phyloP scores from a whole-genome alignment of 1,140 invertebrate species.

The Hycleus phaleratus region DNA sequence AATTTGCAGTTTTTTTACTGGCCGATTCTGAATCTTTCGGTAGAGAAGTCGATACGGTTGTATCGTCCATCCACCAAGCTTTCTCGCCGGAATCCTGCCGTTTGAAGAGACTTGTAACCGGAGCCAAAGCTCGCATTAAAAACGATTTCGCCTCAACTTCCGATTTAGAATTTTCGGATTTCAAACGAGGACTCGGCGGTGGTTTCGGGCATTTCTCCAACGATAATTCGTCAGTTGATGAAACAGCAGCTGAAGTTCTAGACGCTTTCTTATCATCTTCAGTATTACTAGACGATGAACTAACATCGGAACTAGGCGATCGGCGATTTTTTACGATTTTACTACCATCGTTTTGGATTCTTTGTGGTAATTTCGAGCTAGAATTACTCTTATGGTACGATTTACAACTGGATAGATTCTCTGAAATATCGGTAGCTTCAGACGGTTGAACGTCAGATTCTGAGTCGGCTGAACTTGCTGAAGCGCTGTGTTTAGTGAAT shows the following conservation, averaged over 20 bases:
- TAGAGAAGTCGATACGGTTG: constrained; percentile 25
- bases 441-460: constrained; percentile 33
- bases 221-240: constrained; percentile 51
- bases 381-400: constrained; percentile 31
- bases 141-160: constrained; percentile 61
- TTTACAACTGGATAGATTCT: constrained; percentile 33
- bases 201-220: constrained; percentile 49
- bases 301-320: constrained; percentile 39
- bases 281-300: constrained; percentile 40
- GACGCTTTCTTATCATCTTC: constrained; percentile 47
- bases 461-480: constrained; percentile 48
- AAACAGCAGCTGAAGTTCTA: constrained; percentile 44
- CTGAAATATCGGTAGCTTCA: constrained; percentile 35
- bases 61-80: constrained; percentile 55
- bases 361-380: constrained; percentile 28
- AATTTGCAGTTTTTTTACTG: not conserved
- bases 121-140: constrained; percentile 58
- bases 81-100: constrained; percentile 45
- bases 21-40: not conserved
- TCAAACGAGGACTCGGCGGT: constrained; percentile 41
- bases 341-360: constrained; percentile 32
- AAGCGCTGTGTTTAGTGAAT: constrained; percentile 42
- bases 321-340: constrained; percentile 31
- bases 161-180: constrained; percentile 45
- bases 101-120: constrained; percentile 59